These are phyloP conservation scores for Atrichornis clamosus DNA, from an alignment of 2,113 vertebrate genomes.

Conservation along the genomic window DNA sequence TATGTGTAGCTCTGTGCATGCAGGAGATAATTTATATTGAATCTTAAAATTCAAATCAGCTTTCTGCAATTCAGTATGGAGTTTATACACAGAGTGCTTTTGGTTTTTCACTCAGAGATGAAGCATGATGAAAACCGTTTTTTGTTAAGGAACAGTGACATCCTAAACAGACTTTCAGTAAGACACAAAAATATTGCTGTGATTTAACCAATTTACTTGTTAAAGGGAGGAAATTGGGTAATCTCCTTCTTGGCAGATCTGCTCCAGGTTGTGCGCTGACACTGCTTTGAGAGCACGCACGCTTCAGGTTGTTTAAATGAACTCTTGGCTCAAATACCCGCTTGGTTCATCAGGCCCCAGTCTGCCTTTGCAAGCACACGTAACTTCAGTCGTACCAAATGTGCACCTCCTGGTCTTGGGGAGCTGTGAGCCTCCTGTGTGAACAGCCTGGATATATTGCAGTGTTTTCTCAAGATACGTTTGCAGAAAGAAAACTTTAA, in stretches of 20 bases:
- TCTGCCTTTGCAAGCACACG: neutral
- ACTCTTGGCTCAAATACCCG: neutral
- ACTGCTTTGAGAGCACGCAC: neutral
- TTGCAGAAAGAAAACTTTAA: neutral
- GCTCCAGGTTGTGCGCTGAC: neutral
- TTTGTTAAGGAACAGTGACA: neutral
- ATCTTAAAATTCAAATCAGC: neutral
- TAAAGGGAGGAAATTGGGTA: neutral
- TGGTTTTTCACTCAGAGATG: neutral
- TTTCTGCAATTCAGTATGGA: neutral
- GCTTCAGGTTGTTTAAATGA: neutral
- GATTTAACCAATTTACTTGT: neutral
- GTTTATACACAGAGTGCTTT: neutral
- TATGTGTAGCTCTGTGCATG: neutral
- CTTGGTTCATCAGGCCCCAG: neutral
- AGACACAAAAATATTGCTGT: neutral
- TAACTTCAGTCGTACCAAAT: rapidly evolving
- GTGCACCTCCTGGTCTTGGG: neutral
- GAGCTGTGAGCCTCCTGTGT: neutral
- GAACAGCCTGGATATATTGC: neutral
- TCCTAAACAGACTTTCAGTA: neutral
- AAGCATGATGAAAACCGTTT: neutral
- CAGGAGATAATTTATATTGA: neutral
- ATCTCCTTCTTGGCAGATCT: neutral
- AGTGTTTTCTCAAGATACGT: neutral